A percentile compares a stretch with the other conserved stretches of the same genome.
These are phyloP conservation scores for Pantala flavescens DNA, from an alignment of 1,140 invertebrate species.

Conservation along the genomic window DNA sequence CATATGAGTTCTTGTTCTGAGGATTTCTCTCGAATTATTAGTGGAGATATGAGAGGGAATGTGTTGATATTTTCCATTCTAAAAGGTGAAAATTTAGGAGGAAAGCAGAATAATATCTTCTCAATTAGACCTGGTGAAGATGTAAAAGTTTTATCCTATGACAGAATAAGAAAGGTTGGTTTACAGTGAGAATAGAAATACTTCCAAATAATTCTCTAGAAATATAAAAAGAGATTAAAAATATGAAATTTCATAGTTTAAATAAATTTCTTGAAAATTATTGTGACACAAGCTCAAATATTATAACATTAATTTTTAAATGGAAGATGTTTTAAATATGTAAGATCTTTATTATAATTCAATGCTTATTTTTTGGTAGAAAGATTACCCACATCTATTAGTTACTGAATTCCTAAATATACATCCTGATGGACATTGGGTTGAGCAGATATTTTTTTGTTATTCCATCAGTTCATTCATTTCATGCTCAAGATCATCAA, in stretches of 20 bases:
- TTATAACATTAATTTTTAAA: too few relatives aligned
- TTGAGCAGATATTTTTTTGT: constrained; percentile 53
- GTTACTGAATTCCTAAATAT: constrained; percentile 41
- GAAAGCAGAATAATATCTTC: neutral
- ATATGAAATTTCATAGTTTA: too few relatives aligned
- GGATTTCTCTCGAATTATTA: constrained; percentile 46
- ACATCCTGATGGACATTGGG: constrained; percentile 43
- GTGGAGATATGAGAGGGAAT: constrained; percentile 54
- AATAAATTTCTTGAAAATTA: too few relatives aligned
- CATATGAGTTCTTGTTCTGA: constrained; percentile 44
- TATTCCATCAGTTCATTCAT: constrained; percentile 35
- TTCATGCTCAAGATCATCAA: constrained; percentile 28
- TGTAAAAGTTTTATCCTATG: neutral
- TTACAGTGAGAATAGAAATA: too few relatives aligned
- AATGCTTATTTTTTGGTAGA: too few relatives aligned
- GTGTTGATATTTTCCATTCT: constrained; percentile 47
- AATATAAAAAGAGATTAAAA: too few relatives aligned
- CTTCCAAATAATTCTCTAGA: too few relatives aligned
- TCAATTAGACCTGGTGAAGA: neutral
- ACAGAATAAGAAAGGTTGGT: neutral
- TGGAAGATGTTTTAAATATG: too few relatives aligned
- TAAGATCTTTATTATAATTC: too few relatives aligned
- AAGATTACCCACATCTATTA: neutral
- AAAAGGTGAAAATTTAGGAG: neutral
- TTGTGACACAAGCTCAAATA: too few relatives aligned